Conservation (phyloP, 2,113 vertebrate genomes). For the Hyperopisus bebe region DNA sequence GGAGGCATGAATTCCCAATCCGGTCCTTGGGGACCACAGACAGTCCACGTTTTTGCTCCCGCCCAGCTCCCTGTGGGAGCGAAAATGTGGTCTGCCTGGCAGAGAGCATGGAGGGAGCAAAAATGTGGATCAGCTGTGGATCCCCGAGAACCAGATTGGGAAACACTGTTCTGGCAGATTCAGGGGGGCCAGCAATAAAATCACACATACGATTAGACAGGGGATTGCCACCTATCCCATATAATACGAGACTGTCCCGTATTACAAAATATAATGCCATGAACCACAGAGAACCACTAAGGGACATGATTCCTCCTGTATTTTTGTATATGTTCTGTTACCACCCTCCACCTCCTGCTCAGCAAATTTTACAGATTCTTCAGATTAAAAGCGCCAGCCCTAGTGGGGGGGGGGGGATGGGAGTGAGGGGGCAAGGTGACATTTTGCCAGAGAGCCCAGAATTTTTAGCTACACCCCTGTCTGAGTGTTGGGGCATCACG, state of each 20-base stretch:
- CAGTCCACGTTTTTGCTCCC: neutral
- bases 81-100: no score
- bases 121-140: neutral
- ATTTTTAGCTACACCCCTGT: neutral
- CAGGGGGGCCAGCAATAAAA: neutral
- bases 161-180: neutral
- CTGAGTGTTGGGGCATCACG: neutral
- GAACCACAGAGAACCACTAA: neutral
- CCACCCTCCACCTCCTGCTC: neutral
- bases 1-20: neutral
- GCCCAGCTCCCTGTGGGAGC: no score
- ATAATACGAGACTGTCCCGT: neutral
- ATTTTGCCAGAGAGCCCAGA: neutral
- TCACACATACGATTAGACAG: neutral
- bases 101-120: neutral
- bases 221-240: neutral
- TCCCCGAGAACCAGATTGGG: neutral
- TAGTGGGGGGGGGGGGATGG: neutral
- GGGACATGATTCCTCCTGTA: neutral
- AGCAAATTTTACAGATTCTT: neutral
- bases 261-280: neutral
- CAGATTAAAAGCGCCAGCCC: neutral
- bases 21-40: neutral
- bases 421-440: neutral
- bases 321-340: neutral